Evolutionary conservation across 2,888 invertebrate species (phyloP), one percentile per base, ranked within the genome.

Genomic region (Drosophila monieri): DNA sequence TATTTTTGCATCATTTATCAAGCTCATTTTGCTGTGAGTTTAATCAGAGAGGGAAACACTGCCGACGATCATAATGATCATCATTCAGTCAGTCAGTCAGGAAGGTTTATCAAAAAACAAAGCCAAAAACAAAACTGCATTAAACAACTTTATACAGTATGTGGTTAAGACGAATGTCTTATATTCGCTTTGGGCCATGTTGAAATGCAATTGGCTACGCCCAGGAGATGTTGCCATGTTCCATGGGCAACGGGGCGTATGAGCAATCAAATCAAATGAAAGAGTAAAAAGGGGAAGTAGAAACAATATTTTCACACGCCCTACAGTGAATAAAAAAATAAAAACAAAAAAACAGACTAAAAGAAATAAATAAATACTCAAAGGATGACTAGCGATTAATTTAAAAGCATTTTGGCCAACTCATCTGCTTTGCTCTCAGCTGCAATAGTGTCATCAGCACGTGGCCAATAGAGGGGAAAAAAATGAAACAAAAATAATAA

Each of bases 301-400:
- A 67, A 75, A 65, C 53, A 39, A 65, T 53, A 46, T 68, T 74
- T 83, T 83, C 84, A 74, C 80, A 83, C 72, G 77, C 53, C 55
- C 61, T 55, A 53, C 6, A 14, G 30, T 62, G 39, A n/a, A 44
- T 54, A 73, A 55, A 65, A 47, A 46, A 51, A 65, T n/a, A 51
- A 64, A 61, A 59, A 57, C 32, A 25, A 37, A 53, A 53, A 9
- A 46, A 25, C 41, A 32, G 18, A 46, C 0, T 18, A n/a, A 18
- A 32, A 66, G 15, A 41, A 37, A 55, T 23, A 39, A 64, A 41
- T 56, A 47, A 43, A 53, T 43, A 18, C 43, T 68, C 54, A 57
- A 46, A 51, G 59, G 72, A 72, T 58, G 81, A 80, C 81, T 81
- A 64, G 85, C 78, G 85, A 80, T 80, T 80, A 76, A 76, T 75